phyloP scores from a whole-genome alignment of 2,888 invertebrate genomes.

The Oxytorus armatus region DNA sequence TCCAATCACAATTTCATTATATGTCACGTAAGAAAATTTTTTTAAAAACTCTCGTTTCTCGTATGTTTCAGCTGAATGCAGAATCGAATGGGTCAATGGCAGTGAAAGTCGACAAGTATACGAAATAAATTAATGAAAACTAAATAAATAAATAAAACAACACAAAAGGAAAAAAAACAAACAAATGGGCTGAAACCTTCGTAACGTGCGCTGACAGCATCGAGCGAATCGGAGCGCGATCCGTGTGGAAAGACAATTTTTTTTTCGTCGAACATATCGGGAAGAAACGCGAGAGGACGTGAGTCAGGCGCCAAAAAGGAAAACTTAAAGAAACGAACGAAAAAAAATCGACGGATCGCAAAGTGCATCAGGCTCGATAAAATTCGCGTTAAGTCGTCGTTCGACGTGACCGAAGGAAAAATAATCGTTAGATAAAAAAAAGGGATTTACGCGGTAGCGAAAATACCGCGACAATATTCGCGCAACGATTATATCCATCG shows the following conservation, averaged over 20 bases:
- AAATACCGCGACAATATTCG: slow-evolving; percentile 32
- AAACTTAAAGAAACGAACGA: slow-evolving; percentile 32
- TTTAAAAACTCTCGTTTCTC: background rate
- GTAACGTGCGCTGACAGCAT: slow-evolving; percentile 63
- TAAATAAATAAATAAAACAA: slow-evolving; percentile 16
- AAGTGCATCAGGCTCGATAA: slow-evolving; percentile 58
- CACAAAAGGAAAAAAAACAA: slow-evolving; percentile 2
- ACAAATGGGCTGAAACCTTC: slow-evolving; percentile 65
- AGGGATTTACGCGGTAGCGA: slow-evolving; percentile 25
- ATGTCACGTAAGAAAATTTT: no score
- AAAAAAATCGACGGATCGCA: slow-evolving; percentile 43
- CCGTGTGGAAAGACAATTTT: slow-evolving; percentile 29
- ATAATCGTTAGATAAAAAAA: slow-evolving; percentile 32
- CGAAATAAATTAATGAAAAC: slow-evolving; percentile 65
- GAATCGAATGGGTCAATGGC: slow-evolving; percentile 68
- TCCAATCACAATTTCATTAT: no score
- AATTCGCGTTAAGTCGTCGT: slow-evolving; percentile 39
- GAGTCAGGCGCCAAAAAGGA: slow-evolving; percentile 27
- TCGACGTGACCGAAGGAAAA: slow-evolving; percentile 31
- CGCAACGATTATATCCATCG: slow-evolving; percentile 27
- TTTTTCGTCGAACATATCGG: slow-evolving; percentile 61
- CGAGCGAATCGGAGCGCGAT: slow-evolving; percentile 62
- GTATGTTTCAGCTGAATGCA: slow-evolving; percentile 76
- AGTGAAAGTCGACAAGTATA: slow-evolving; percentile 66
- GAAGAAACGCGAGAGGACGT: slow-evolving; percentile 22